Conservation (phyloP, 1,140 invertebrate genomes). For the Medauroidea extradentata region DNA sequence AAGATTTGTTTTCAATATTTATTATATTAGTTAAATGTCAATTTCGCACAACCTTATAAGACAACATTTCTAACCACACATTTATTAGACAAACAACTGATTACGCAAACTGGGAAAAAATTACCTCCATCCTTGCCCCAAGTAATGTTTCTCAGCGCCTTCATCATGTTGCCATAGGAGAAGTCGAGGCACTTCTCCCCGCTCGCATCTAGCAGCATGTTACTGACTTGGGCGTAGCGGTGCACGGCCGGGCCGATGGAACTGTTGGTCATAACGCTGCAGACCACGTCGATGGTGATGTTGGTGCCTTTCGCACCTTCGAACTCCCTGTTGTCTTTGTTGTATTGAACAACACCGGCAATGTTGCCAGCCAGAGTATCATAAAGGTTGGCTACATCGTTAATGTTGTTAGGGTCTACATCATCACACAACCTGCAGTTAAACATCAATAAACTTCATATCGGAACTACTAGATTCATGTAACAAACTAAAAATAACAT, state of each 20-base stretch:
- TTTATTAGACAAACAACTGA: constrained; percentile 4
- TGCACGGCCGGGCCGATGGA: constrained; percentile 56
- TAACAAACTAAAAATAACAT: too few relatives aligned
- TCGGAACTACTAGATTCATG: too few relatives aligned
- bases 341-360: constrained; percentile 88
- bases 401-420: constrained; percentile 56
- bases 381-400: constrained; percentile 77
- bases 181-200: constrained; percentile 80
- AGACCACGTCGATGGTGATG: constrained; percentile 76
- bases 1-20: too few relatives aligned
- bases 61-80: constrained; percentile 9
- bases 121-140: constrained; percentile 60
- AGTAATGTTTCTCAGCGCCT: constrained; percentile 60
- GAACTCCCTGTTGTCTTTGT: constrained; percentile 81
- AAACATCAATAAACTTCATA: constrained; percentile 18
- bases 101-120: constrained; percentile 48
- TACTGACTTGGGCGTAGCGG: constrained; percentile 68
- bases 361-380: constrained; percentile 77
- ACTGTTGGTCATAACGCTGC: constrained; percentile 66
- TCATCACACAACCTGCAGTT: constrained; percentile 67
- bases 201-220: constrained; percentile 59
- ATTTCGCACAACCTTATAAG: constrained; percentile 10
- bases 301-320: constrained; percentile 56
- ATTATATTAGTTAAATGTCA: background rate
- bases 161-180: constrained; percentile 74